Percentiles rank a stretch among this genome's conserved stretches.
Conservation (phyloP, 2,113 vertebrate genomes). For the Hiodon tergisus region DNA sequence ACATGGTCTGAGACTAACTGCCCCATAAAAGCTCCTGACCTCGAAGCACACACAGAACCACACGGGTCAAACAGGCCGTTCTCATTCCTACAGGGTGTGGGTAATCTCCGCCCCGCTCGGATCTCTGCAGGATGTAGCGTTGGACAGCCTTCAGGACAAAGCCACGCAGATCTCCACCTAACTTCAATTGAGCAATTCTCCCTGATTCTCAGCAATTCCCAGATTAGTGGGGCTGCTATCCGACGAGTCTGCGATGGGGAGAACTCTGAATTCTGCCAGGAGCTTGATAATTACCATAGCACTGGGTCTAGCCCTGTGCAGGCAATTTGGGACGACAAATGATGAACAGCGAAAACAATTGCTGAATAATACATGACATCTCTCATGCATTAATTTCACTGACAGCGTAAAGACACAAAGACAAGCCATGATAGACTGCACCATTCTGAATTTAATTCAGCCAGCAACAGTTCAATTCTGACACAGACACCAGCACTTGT, state of each 20-base stretch:
- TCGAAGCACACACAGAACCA: not conserved
- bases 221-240: not conserved
- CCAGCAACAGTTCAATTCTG: not conserved
- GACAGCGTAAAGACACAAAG: not conserved
- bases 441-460: not conserved
- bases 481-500: not conserved
- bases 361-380: not conserved
- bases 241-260: not conserved
- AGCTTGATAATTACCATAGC: conserved; percentile 1
- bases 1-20: not conserved
- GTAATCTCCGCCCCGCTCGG: not conserved
- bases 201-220: no score
- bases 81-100: not conserved
- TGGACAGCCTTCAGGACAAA: not conserved
- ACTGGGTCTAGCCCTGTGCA: not conserved
- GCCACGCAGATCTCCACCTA: not conserved
- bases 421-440: not conserved
- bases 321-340: not conserved
- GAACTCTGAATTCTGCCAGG: not conserved
- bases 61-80: not conserved
- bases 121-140: not conserved
- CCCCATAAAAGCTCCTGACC: no score
- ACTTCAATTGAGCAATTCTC: not conserved
- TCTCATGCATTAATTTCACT: not conserved
- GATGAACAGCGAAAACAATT: not conserved